Evolutionary conservation across 2,113 vertebrate genomes (phyloP).

Genomic region (Hippocampus guttulatus): DNA sequence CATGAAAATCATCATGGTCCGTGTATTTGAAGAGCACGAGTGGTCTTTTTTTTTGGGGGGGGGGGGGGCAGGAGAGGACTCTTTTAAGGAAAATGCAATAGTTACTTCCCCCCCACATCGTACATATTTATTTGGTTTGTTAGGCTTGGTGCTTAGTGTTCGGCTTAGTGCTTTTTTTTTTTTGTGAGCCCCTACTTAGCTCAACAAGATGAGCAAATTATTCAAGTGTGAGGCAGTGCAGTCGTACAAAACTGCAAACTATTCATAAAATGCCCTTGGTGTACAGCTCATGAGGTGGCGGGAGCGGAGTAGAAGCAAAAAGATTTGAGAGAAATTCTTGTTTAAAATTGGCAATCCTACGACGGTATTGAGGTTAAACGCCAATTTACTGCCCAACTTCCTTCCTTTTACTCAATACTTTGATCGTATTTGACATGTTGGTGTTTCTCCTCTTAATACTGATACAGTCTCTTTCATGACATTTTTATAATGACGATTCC

Average conservation of each 20-base stretch:
- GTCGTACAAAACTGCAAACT: too few relatives aligned
- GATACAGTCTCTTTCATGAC: constrained; percentile 3
- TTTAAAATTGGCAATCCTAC: not conserved
- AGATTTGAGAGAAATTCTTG: not conserved
- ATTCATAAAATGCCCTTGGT: not conserved
- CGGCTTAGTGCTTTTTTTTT: too few relatives aligned
- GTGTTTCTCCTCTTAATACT: not conserved
- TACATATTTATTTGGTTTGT: not conserved
- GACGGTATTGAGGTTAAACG: not conserved
- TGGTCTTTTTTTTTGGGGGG: too few relatives aligned
- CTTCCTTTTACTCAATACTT: not conserved
- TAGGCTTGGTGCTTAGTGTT: not conserved
- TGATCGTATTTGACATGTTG: too few relatives aligned
- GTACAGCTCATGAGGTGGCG: not conserved
- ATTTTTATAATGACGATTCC: constrained; percentile 73
- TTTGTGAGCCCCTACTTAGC: not conserved
- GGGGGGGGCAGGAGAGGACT: too few relatives aligned
- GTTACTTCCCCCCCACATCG: too few relatives aligned
- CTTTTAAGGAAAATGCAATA: too few relatives aligned
- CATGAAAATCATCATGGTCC: not conserved
- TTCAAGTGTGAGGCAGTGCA: too few relatives aligned
- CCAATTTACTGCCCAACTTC: not conserved
- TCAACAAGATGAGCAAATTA: too few relatives aligned
- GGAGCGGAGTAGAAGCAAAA: not conserved
- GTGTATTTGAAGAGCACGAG: too few relatives aligned